Percentiles rank a stretch among this genome's conserved stretches.
Evolutionary conservation across 2,888 invertebrate genomes (phyloP).

Genomic region (Cyclophora punctaria): DNA sequence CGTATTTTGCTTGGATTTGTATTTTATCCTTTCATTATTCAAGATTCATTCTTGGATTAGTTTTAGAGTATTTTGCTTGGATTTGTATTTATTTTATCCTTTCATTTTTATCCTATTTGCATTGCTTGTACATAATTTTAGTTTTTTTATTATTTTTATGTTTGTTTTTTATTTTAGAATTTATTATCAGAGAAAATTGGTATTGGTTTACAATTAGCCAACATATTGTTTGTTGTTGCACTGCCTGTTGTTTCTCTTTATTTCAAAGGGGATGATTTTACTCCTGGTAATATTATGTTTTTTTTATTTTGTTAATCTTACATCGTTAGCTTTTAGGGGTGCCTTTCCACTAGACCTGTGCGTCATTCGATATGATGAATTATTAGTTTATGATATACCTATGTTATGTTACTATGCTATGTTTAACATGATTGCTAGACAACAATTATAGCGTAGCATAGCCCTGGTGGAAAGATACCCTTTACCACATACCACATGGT

Average conservation of each 20-base stretch:
- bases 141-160: background rate
- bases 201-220: slow-evolving; percentile 82
- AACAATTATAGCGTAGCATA: no score
- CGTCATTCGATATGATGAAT: no score
- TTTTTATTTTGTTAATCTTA: slow-evolving; percentile 1
- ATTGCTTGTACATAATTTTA: background rate
- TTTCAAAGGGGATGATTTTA: slow-evolving; percentile 83
- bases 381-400: no score
- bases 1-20: background rate
- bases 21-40: background rate
- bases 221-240: slow-evolving; percentile 83
- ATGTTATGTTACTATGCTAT: no score
- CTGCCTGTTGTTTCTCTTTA: slow-evolving; percentile 88
- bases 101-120: no score
- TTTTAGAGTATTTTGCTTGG: no score
- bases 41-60: background rate
- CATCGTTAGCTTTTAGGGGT: background rate
- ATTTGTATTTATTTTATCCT: background rate
- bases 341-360: no score
- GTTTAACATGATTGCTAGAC: no score
- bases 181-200: slow-evolving; percentile 81
- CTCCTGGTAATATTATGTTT: slow-evolving; percentile 77
- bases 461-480: no score
- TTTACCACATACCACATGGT: no score
- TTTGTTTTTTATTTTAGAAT: slow-evolving; percentile 70